A percentile compares a stretch with the other conserved stretches of the same genome.
Conservation (phyloP, 1,140 invertebrate species). For the Drosophila novamexicana region DNA sequence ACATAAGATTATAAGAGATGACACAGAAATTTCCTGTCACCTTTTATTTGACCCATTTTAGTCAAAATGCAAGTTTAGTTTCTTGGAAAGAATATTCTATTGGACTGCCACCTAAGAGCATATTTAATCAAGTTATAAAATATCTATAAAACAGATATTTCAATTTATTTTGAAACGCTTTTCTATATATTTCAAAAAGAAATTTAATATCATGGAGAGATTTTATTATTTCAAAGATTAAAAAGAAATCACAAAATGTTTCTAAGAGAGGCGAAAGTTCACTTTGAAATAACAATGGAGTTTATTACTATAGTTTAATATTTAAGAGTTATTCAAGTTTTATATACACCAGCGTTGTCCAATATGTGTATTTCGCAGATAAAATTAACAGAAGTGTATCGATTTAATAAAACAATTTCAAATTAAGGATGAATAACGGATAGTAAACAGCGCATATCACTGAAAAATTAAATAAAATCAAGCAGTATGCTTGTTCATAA, state of each 20-base stretch:
- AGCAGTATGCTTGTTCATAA: not conserved
- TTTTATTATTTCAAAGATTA: not conserved
- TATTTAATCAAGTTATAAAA: too few species aligned
- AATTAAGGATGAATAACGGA: constrained; percentile 4
- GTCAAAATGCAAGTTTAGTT: too few species aligned
- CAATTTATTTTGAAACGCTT: too few species aligned
- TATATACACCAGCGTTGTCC: too few species aligned
- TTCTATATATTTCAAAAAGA: too few species aligned
- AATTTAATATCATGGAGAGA: too few species aligned
- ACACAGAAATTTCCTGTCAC: not conserved
- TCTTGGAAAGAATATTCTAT: too few species aligned
- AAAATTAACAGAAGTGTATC: not conserved
- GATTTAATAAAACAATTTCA: constrained; percentile 9
- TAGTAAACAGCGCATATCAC: not conserved
- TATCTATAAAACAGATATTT: too few species aligned
- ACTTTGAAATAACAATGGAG: too few species aligned
- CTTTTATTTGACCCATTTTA: not conserved
- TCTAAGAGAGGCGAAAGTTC: not conserved
- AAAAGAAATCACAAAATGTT: constrained; percentile 1
- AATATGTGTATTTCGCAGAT: not conserved
- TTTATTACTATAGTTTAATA: too few species aligned
- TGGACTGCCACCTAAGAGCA: too few species aligned
- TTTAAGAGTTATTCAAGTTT: too few species aligned
- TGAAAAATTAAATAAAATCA: not conserved
- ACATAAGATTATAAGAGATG: not conserved